These are phyloP conservation scores for Lamellibrachia luymesi DNA, from an alignment of 1,140 invertebrate species.

Conservation along the genomic window DNA sequence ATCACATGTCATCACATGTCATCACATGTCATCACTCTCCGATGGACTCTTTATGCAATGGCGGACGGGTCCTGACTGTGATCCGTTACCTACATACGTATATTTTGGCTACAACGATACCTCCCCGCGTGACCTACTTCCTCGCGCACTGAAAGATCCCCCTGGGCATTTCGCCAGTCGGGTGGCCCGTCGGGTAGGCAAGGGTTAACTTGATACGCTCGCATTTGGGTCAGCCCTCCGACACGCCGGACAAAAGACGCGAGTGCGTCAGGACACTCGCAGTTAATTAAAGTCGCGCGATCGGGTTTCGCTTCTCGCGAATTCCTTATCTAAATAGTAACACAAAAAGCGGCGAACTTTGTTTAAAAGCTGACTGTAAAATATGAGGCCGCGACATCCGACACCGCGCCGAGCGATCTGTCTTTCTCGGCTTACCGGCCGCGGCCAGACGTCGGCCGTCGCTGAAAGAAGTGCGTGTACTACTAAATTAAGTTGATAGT, in stretches of 20 bases:
- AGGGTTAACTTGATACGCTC: not conserved
- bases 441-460: not conserved
- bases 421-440: constrained; percentile 27
- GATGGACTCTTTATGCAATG: no score
- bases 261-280: constrained; percentile 23
- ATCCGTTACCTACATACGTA: no score
- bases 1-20: no score
- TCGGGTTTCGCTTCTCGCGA: constrained; percentile 27
- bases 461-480: not conserved
- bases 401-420: constrained; percentile 31
- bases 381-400: constrained; percentile 32
- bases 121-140: not conserved
- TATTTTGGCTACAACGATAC: not conserved
- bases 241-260: not conserved
- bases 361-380: constrained; percentile 35
- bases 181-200: not conserved
- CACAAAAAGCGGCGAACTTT: constrained; percentile 29
- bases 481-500: not conserved
- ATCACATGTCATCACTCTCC: no score
- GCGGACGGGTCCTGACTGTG: no score
- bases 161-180: not conserved
- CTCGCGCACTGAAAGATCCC: no score
- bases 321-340: constrained; percentile 37
- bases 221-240: not conserved
- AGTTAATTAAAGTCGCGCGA: constrained; percentile 30